These are phyloP conservation scores for Isurus oxyrinchus DNA, from an alignment of 2,113 vertebrate genomes.

Conservation along the genomic window DNA sequence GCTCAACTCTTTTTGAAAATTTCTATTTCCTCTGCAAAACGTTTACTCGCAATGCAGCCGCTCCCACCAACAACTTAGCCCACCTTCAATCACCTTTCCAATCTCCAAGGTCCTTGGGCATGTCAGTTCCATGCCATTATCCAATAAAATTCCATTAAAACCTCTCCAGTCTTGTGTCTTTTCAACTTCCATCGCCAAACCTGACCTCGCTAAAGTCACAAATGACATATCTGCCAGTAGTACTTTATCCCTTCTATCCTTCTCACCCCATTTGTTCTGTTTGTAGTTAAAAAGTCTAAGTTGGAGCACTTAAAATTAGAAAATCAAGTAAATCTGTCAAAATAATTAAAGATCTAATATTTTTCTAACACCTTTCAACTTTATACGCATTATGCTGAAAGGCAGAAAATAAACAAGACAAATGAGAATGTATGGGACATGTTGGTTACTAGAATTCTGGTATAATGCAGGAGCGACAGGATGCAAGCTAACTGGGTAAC, in stretches of 20 bases:
- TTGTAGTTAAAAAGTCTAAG: neutral
- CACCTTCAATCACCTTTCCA: neutral
- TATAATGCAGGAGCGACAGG: too few relatives aligned
- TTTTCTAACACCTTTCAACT: neutral
- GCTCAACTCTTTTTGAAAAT: neutral
- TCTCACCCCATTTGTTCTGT: neutral
- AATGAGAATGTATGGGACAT: too few relatives aligned
- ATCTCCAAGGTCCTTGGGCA: neutral
- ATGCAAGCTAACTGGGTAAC: too few relatives aligned
- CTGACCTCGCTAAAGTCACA: neutral
- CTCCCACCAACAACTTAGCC: neutral
- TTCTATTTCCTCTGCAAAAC: neutral
- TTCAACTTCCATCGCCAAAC: too few relatives aligned
- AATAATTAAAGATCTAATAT: neutral
- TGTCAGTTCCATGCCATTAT: neutral
- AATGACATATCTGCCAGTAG: neutral
- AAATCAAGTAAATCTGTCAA: neutral
- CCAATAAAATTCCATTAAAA: neutral
- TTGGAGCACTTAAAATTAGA: neutral
- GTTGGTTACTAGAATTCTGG: too few relatives aligned
- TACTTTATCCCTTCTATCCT: neutral
- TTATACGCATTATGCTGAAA: neutral
- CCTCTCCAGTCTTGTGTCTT: neutral
- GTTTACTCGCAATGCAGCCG: neutral
- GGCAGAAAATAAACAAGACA: neutral